Evolutionary conservation across 2,888 invertebrate genomes (phyloP), one percentile per base, ranked within the genome.

Genomic region (Aphidoletes aphidimyza): DNA sequence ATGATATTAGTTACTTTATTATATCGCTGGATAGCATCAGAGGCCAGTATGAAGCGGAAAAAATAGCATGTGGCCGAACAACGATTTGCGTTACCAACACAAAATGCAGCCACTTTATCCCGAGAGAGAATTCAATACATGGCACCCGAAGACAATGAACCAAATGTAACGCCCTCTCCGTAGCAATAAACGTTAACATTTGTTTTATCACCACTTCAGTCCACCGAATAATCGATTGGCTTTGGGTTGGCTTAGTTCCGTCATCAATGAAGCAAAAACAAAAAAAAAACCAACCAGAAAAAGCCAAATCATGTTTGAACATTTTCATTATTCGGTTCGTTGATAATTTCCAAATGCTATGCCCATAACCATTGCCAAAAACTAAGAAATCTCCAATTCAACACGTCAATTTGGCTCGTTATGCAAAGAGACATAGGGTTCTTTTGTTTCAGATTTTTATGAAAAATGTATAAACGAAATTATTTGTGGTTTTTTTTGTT

Each of bases 101-200:
- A 30, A 69, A 69, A 9, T 6, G 42, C 69, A 0, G 34, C 14
- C 14, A 9, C 34, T 69, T 34, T 69, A 69, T 69, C 69, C 69
- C 69, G 69, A 14, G 69, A 69, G 69, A 30, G 30, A n/a, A n/a
- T n/a, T 54, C 54, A 54, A 54, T 54, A 54, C 30, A 69, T 69
- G 30, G 54, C 17, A 26, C 2, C 17, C 2, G 47, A 47, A 69
- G 81, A 37, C 81, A 81, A 81, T 37, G 37, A 37, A 39, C 37
- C 81, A 81, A 81, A 81, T 81, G 37, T n/a, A 81, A 81, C n/a
- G 81, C 81, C n/a, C n/a, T n/a, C n/a, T 81, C 81, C 37, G 81
- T 81, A 81, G 37, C 81, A 81, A 81, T 81, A 81, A 81, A 81
- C 81, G 81, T 81, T 81, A 81, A 81, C 81, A 81, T 81, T 81